A percentile compares a stretch with the other conserved stretches of the same genome.
These are phyloP conservation scores for Hypothenemus hampei DNA, from an alignment of 1,140 invertebrate species.

Conservation along the genomic window DNA sequence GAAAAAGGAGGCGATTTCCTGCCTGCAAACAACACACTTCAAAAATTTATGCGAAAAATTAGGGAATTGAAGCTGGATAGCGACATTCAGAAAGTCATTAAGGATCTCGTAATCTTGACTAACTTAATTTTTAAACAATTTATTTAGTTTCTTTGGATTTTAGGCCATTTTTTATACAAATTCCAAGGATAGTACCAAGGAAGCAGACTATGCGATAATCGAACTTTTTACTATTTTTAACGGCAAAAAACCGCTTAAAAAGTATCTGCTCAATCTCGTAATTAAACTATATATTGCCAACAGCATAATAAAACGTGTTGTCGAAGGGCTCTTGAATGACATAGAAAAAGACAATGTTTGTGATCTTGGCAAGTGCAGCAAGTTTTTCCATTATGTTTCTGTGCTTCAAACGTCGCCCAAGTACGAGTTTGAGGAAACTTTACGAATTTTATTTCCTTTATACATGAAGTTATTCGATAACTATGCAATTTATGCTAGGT, in stretches of 20 bases:
- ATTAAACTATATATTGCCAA: slow-evolving; percentile 17
- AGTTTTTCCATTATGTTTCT: slow-evolving; percentile 29
- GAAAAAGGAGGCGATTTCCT: slow-evolving; percentile 1
- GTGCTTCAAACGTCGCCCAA: slow-evolving; percentile 20
- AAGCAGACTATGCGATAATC: slow-evolving; percentile 20
- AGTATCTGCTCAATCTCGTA: slow-evolving; percentile 29
- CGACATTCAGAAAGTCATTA: slow-evolving; percentile 25
- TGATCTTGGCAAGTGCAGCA: slow-evolving; percentile 23
- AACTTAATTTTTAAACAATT: background rate
- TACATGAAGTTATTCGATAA: slow-evolving; percentile 26
- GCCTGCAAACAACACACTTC: slow-evolving; percentile 4
- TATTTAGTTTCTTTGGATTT: slow-evolving; percentile 8
- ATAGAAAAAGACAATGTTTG: slow-evolving; percentile 42
- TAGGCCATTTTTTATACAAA: slow-evolving; percentile 22
- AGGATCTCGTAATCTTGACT: slow-evolving; percentile 24
- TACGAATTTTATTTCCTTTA: slow-evolving; percentile 25
- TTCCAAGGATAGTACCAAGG: slow-evolving; percentile 11
- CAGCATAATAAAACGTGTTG: slow-evolving; percentile 19
- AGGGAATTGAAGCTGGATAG: slow-evolving; percentile 14
- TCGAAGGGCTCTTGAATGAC: slow-evolving; percentile 36
- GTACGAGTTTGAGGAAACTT: slow-evolving; percentile 19
- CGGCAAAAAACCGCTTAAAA: slow-evolving; percentile 28
- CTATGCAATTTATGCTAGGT: slow-evolving; percentile 25
- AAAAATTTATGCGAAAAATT: slow-evolving; percentile 21
- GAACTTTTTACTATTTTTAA: slow-evolving; percentile 27